Base-by-base conservation (phyloP, 1,140 invertebrate genomes). In the Lepidurus apus region DNA sequence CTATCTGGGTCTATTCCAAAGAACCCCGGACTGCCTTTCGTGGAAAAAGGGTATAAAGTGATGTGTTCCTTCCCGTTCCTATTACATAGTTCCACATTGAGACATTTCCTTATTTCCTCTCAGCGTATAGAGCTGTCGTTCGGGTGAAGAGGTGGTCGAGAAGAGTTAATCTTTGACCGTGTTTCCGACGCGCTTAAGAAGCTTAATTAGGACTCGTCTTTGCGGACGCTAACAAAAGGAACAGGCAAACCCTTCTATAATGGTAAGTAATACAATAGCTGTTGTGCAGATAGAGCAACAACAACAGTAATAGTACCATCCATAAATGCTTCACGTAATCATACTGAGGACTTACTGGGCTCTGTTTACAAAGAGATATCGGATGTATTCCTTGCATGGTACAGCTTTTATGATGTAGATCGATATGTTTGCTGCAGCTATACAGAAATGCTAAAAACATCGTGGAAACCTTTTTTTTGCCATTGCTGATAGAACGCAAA, bases 71-170 rank as follows among this genome's bases (percentile, higher is more conserved):
- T 65, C 53, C 53, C 53, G 53, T 65, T 65, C 53, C 21, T 17
- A 21, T 65, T 65, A 21, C 7, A n/a, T 34, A 34, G 34, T 13
- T 65, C 53, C 17, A 65, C 17, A 65, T 65, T 17, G 53, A 65
- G 53, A 65, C 53, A 17, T 65, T 65, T 65, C 53, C 53, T 65
- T n/a, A 65, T 65, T 65, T 21, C 53, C 21, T 65, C 53, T 11
- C 53, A 65, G 21, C 21, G 53, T 34, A 34, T 34, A 65, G 53
- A 65, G 21, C 45, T 13, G 53, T 13, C 6, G 53, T 34, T 34
- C 34, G 21, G n/a, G 53, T 7, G 7, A 17, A 65, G 53, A 65
- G 21, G 21, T 13, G 53, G 53, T n/a, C 4, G 6, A 65, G 53
- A 65, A 17, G 53, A 65, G 17, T 7, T n/a, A n/a, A 13, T 7